These are phyloP conservation scores for Muschampia staudingeri DNA, from an alignment of 2,888 invertebrate species.

Conservation along the genomic window DNA sequence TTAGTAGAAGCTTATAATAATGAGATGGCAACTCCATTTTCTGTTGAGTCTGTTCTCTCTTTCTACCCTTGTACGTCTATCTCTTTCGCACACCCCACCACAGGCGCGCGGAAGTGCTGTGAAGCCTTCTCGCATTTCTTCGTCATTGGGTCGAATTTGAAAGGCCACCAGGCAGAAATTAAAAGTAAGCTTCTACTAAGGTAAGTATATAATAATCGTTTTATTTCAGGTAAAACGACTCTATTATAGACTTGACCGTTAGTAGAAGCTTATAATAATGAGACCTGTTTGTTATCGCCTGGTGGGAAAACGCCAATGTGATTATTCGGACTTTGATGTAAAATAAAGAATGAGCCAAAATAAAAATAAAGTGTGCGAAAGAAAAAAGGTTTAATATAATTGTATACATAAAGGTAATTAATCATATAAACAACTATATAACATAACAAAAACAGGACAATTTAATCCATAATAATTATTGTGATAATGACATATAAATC, in stretches of 20 bases:
- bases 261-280: slow-evolving; percentile 39
- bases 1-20: too few species aligned
- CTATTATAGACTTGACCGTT: slow-evolving; percentile 33
- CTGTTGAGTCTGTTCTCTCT: too few species aligned
- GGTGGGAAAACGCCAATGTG: slow-evolving; percentile 44
- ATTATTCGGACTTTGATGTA: neutral
- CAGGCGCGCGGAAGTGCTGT: too few species aligned
- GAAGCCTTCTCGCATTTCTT: too few species aligned
- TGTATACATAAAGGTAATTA: neutral
- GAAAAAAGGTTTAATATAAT: neutral
- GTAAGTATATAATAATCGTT: slow-evolving; percentile 14
- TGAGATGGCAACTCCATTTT: too few species aligned
- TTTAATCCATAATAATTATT: neutral
- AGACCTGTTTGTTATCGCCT: slow-evolving; percentile 50
- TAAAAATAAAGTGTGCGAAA: neutral
- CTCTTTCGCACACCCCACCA: too few species aligned
- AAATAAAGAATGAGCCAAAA: neutral
- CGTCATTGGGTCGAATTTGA: too few species aligned
- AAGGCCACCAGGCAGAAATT: slow-evolving; percentile 44
- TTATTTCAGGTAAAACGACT: slow-evolving; percentile 42
- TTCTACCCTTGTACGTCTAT: too few species aligned
- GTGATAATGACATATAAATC: neutral
- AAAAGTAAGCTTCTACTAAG: slow-evolving; percentile 36
- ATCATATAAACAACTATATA: too few species aligned
- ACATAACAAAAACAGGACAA: too few species aligned